These are phyloP conservation scores for Triplophysa siluroides DNA, from an alignment of 2,113 vertebrate species.

Conservation along the genomic window DNA sequence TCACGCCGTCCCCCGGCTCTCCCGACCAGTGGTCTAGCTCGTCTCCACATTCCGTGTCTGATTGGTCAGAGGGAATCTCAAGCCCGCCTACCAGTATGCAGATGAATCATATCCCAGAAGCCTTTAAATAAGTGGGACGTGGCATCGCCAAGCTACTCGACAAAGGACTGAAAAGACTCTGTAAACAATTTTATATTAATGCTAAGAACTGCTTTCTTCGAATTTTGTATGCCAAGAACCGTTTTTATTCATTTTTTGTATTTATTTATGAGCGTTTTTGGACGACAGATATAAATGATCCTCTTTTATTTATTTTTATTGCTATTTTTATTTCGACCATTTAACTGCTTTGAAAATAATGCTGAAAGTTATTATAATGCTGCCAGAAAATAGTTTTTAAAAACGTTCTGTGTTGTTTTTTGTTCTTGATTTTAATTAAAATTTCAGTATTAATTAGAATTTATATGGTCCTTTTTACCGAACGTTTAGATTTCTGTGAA, in stretches of 20 bases:
- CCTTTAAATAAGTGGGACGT: slow-evolving; percentile 81
- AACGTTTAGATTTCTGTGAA: slow-evolving; percentile 22
- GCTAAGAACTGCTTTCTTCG: slow-evolving; percentile 60
- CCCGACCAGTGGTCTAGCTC: slow-evolving; percentile 99
- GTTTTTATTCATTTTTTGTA: slow-evolving; percentile 68
- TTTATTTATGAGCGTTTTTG: slow-evolving; percentile 74
- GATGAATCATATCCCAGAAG: slow-evolving; percentile 86
- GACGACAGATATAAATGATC: slow-evolving; percentile 65
- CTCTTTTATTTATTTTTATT: slow-evolving; percentile 53
- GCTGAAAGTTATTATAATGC: not conserved
- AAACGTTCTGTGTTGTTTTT: not conserved
- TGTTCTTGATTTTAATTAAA: slow-evolving; percentile 56
- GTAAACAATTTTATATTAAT: slow-evolving; percentile 70
- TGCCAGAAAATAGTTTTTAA: slow-evolving; percentile 1
- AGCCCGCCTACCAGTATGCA: slow-evolving; percentile 94
- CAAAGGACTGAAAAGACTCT: slow-evolving; percentile 54
- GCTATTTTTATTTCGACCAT: slow-evolving; percentile 39
- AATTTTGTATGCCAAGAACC: slow-evolving; percentile 57
- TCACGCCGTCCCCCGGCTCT: slow-evolving; percentile 94
- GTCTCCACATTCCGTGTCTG: slow-evolving; percentile 94
- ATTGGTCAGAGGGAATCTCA: slow-evolving; percentile 98
- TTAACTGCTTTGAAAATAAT: slow-evolving; percentile 38
- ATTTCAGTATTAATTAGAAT: slow-evolving; percentile 73
- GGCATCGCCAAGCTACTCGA: slow-evolving; percentile 38
- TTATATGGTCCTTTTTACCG: slow-evolving; percentile 20